Conservation (phyloP, 2,113 vertebrate genomes). For the Lethenteron camtschaticum region DNA sequence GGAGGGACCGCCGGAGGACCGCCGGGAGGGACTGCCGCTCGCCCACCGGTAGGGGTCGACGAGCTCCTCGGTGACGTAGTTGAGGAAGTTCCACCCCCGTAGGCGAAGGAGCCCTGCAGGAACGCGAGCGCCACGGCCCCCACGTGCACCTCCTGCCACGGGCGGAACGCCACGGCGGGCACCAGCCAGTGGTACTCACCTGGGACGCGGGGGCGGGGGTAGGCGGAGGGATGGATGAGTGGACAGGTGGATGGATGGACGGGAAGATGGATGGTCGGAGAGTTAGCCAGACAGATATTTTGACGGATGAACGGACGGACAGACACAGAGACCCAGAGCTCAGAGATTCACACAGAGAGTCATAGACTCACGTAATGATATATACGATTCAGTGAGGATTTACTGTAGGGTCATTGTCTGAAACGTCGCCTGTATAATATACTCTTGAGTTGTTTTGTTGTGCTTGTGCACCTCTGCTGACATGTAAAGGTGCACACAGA, state of each 20-base stretch:
- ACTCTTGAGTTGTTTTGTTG: too few relatives aligned
- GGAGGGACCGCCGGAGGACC: too few relatives aligned
- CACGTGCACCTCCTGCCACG: slow-evolving; percentile 14
- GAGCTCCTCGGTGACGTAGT: slow-evolving; percentile 91
- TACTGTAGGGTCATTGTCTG: too few relatives aligned
- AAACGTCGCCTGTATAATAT: too few relatives aligned
- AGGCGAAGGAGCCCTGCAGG: slow-evolving; percentile 87
- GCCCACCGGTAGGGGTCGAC: slow-evolving; percentile 34
- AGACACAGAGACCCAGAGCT: too few relatives aligned
- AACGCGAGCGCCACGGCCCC: slow-evolving; percentile 83
- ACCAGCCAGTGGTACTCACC: background rate
- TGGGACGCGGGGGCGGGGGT: background rate
- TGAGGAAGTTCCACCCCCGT: slow-evolving; percentile 97
- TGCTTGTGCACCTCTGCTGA: too few relatives aligned
- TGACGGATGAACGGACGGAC: too few relatives aligned
- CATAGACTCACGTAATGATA: too few relatives aligned
- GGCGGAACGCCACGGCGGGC: background rate
- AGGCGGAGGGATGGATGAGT: background rate
- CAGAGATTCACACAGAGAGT: too few relatives aligned
- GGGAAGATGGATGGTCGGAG: background rate
- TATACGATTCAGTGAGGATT: too few relatives aligned
- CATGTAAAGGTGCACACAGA: background rate
- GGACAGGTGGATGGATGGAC: background rate
- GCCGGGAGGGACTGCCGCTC: too few relatives aligned
- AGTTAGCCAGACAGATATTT: too few relatives aligned